Conservation (phyloP, 2,113 vertebrate genomes). For the Ictalurus furcatus region DNA sequence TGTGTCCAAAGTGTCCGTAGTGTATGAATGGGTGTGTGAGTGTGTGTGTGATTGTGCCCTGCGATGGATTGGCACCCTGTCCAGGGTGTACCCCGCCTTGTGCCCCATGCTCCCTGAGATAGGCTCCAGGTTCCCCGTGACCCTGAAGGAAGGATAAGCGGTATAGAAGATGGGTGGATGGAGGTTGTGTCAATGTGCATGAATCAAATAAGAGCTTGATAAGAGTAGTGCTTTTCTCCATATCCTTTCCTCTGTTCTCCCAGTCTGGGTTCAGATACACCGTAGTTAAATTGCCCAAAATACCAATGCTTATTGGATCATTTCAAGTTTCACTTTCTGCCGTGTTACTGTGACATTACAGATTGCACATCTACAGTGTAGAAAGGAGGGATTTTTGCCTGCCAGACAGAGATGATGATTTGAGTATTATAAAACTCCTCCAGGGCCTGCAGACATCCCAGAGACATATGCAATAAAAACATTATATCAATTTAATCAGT, state of each 20-base stretch:
- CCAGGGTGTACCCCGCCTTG: too few relatives aligned
- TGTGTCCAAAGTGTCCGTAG: too few relatives aligned
- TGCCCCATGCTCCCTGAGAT: too few relatives aligned
- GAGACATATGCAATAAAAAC: conserved; percentile 25
- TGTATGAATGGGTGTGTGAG: too few relatives aligned
- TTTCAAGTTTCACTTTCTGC: conserved; percentile 13
- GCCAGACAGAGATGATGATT: conserved; percentile 38
- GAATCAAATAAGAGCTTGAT: background rate
- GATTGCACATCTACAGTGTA: conserved; percentile 4
- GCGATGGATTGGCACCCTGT: too few relatives aligned
- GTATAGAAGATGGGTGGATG: too few relatives aligned
- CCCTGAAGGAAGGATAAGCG: too few relatives aligned
- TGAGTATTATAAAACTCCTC: conserved; percentile 40
- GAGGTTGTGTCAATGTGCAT: background rate
- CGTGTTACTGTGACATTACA: conserved; percentile 14
- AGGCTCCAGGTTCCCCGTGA: too few relatives aligned
- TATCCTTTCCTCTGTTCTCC: background rate
- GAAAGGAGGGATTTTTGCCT: conserved; percentile 26
- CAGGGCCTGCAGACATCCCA: conserved; percentile 27
- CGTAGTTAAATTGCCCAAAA: background rate
- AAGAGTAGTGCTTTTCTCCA: background rate
- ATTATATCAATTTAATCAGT: conserved; percentile 36
- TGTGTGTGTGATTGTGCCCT: too few relatives aligned
- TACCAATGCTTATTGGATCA: background rate
- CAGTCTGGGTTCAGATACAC: background rate